Evolutionary conservation across 2,888 invertebrate genomes (phyloP).

Genomic region (Augochlorella aurata): DNA sequence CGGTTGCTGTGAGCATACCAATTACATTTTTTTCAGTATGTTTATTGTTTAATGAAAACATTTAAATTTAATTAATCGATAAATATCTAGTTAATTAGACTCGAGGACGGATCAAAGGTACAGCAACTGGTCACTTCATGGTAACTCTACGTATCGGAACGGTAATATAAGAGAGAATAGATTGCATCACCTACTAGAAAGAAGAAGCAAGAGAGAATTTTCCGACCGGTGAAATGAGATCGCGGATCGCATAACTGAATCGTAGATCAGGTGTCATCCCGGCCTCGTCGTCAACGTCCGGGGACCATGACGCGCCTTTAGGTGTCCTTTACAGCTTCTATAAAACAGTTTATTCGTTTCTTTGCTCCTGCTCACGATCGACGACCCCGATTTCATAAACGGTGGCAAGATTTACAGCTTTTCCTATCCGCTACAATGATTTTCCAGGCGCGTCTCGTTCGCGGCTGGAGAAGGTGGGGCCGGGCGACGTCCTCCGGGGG

Average conservation of each 20-base stretch:
- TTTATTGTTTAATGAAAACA: no score
- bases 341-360: constrained; percentile 3
- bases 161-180: neutral
- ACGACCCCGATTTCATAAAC: constrained; percentile 13
- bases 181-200: neutral
- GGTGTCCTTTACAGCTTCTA: constrained; percentile 2
- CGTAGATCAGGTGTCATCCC: neutral
- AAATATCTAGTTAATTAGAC: no score
- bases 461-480: neutral
- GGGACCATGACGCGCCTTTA: no score
- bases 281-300: neutral
- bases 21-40: no score
- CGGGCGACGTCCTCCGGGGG: neutral
- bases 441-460: constrained; percentile 1
- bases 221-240: neutral
- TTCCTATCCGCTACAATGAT: constrained; percentile 7
- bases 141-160: no score
- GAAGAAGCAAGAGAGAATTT: neutral
- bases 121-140: no score
- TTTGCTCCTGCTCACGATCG: constrained; percentile 11
- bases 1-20: no score
- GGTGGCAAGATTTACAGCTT: neutral
- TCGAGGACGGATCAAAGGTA: no score
- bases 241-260: neutral
- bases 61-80: no score